Evolutionary conservation across 64 coral and sea anemone genomes (phyloP), one percentile per base, ranked within the genome.

Genomic region (Montipora capricornis): DNA sequence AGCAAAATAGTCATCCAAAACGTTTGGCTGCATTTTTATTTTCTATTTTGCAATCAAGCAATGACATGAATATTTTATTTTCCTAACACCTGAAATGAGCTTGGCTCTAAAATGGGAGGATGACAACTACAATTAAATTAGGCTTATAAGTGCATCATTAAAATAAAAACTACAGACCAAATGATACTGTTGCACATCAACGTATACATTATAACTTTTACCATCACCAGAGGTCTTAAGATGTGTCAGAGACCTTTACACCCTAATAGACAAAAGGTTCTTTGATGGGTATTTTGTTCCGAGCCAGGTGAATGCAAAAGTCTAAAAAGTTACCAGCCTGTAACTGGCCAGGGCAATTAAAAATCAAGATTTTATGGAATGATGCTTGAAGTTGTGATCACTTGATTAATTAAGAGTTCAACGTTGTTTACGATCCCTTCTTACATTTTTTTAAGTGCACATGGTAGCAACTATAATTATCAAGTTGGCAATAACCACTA

Each of bases 31-130:
- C 46, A 49, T 17, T 49, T 78, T 76, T 78, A 78, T 78, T 78
- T 13, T 46, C 46, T 49, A 49, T 49, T 16, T 37, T 70, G 71
- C 82, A 86, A 86, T 71, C 44, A 83, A 71, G 66, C 47, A 24
- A 45, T 49, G 44, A 49, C 15, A 49, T 48, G 9, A 84, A 12
- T 84, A 47, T 76, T 76, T 76, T 24, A 50, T 29, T 81, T 61
- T 83, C 6, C 20, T 37, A 64, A 68, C 60, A 68, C 82, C 82
- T 73, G 3, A 86, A 86, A 7, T 14, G 82, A 86, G 82, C 82
- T 84, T 86, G 44, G 82, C 82, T 86, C 82, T 71, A 45, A 51
- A 71, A 68, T 61, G 52, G 60, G n/a, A 58, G 57, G 5, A 58
- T 20, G n/a, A 59, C 52, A 81, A 81, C 47, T 29, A 60, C 79